These are phyloP conservation scores for Ataeniobius toweri DNA, from an alignment of 2,797 vertebrate species.

Conservation along the genomic window DNA sequence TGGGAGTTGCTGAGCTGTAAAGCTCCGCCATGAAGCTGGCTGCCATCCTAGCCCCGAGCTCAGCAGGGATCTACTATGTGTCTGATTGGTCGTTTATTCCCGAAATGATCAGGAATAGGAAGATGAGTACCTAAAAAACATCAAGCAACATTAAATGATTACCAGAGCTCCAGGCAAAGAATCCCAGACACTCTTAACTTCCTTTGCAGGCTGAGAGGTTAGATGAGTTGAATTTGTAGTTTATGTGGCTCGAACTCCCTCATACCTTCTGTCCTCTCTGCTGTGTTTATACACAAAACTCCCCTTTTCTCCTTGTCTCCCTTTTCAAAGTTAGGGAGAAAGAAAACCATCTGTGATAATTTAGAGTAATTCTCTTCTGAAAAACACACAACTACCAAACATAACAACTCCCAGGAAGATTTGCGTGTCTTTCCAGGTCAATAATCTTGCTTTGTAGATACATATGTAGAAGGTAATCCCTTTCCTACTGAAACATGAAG, in stretches of 20 bases:
- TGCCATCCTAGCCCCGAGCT: slow-evolving; percentile 53
- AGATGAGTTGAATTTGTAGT: slow-evolving; percentile 69
- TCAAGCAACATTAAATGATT: slow-evolving; percentile 59
- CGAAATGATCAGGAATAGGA: slow-evolving; percentile 53
- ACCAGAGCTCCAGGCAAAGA: slow-evolving; percentile 52
- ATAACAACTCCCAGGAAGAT: slow-evolving; percentile 32
- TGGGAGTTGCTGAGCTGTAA: slow-evolving; percentile 65
- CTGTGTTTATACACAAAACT: slow-evolving; percentile 58
- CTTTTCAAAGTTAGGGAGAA: slow-evolving; percentile 41
- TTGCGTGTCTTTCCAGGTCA: slow-evolving; percentile 49
- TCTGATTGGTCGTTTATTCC: slow-evolving; percentile 56
- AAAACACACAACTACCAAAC: slow-evolving; percentile 10
- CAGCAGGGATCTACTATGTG: slow-evolving; percentile 38
- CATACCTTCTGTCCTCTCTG: slow-evolving; percentile 43
- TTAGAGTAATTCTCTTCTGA: slow-evolving; percentile 19
- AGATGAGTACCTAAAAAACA: slow-evolving; percentile 55
- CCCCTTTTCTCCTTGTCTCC: slow-evolving; percentile 36
- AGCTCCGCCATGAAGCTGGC: slow-evolving; percentile 45
- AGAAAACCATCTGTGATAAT: slow-evolving; percentile 38
- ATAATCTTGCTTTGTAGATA: slow-evolving; percentile 19
- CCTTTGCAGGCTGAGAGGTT: slow-evolving; percentile 27
- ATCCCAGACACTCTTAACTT: slow-evolving; percentile 50
- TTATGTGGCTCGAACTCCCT: slow-evolving; percentile 60
- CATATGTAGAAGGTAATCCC: background rate
- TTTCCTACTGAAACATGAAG: background rate